A percentile compares a stretch with the other conserved stretches of the same genome.
Conservation (phyloP, 2,797 vertebrate genomes). For the Iguana delicatissima region DNA sequence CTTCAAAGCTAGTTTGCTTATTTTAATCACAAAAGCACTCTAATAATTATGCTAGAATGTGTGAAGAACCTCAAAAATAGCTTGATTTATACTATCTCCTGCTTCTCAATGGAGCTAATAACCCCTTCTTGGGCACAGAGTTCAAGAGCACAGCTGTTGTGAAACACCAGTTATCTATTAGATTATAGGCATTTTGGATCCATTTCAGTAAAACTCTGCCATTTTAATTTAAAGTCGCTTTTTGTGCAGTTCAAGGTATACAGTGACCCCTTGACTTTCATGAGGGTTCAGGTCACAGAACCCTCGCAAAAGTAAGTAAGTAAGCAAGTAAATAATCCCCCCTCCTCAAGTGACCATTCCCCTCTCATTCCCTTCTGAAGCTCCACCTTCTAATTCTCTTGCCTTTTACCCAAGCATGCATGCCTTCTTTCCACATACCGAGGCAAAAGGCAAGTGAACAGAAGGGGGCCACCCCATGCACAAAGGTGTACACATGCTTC, state of each 20-base stretch:
- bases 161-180: not conserved
- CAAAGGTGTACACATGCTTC: too few relatives aligned
- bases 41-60: not conserved
- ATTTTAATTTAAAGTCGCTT: conserved; percentile 4
- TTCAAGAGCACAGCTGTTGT: not conserved
- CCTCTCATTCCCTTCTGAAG: too few relatives aligned
- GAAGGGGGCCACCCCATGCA: too few relatives aligned
- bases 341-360: too few relatives aligned
- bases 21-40: not conserved
- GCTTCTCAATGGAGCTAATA: not conserved
- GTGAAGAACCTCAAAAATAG: not conserved
- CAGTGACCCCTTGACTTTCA: too few relatives aligned
- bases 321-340: too few relatives aligned
- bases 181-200: not conserved
- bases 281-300: too few relatives aligned
- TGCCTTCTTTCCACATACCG: too few relatives aligned
- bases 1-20: not conserved
- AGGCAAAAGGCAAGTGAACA: too few relatives aligned
- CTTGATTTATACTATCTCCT: not conserved
- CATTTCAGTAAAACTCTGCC: not conserved
- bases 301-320: too few relatives aligned
- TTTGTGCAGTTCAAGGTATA: not conserved
- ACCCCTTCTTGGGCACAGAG: not conserved
- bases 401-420: too few relatives aligned
- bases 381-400: too few relatives aligned